Evolutionary conservation across 2,888 invertebrate genomes (phyloP), one percentile per base, ranked within the genome.

Genomic region (Melinopterus prodromus): DNA sequence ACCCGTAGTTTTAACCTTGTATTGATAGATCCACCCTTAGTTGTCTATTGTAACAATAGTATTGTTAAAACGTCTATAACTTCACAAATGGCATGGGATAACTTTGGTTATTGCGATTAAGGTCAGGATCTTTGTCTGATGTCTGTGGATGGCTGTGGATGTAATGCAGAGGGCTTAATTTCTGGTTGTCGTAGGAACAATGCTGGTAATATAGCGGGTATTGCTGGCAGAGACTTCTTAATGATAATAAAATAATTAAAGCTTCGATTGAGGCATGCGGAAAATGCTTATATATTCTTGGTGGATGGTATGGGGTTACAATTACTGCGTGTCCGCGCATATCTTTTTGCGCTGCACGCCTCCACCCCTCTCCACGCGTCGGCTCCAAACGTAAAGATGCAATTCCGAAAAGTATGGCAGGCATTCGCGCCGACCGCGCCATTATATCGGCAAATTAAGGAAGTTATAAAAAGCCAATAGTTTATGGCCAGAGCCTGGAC

Each of bases 391-490:
- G 53, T 53, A 53, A 53, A 53, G 53, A 53, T 53, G 53, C 53
- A 53, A 53, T 53, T 53, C 53, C 53, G 53, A 53, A 53, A 53
- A 53, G 53, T 53, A 53, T 53, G 53, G 53, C 53, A 7, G 53
- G 53, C 53, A 53, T 53, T 53, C 53, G 53, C 53, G 53, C 53
- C 53, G 53, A 4, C 53, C 12, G 53, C 53, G 53, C 53, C 53
- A 53, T 53, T 53, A 53, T 53, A 53, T 53, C 53, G 53, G 53
- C 53, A 53, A 53, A 53, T 53, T 53, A 53, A 53, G 53, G 53
- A 53, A 53, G 53, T 53, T 53, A 53, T 53, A 53, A 53, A 53
- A 53, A 53, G 53, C 3, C 53, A 53, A 53, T 53, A 53, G 53
- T 53, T 53, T 53, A 53, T 53, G 53, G 53, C 53, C 53, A 6